Percentiles rank a stretch among this genome's conserved stretches.
These are phyloP conservation scores for Sipha flava DNA, from an alignment of 1,140 invertebrate genomes.

Conservation along the genomic window DNA sequence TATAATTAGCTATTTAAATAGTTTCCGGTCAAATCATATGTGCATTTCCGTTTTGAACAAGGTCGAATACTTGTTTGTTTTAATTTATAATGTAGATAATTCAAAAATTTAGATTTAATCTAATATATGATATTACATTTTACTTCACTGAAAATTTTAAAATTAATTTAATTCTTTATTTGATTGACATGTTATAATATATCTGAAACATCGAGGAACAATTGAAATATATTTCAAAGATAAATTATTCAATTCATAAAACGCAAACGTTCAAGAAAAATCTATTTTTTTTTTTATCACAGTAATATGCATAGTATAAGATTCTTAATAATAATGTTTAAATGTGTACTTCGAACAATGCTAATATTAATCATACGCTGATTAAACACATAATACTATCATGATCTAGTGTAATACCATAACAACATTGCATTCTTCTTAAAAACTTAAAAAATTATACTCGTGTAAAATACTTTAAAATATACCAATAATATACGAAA, in stretches of 20 bases:
- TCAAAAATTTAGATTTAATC: too few relatives aligned
- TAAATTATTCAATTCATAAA: background rate
- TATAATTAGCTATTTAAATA: background rate
- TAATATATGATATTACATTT: too few relatives aligned
- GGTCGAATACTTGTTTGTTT: background rate
- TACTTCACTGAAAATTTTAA: too few relatives aligned
- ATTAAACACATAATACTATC: background rate
- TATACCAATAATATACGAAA: background rate
- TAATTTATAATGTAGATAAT: background rate
- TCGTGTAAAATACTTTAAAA: background rate
- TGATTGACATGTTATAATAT: too few relatives aligned
- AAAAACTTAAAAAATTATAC: background rate
- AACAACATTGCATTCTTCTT: background rate
- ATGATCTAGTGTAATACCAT: background rate
- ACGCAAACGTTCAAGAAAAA: conserved; percentile 7
- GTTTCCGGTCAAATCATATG: background rate
- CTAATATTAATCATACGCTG: conserved; percentile 1
- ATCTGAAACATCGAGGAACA: background rate
- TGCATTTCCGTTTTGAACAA: background rate
- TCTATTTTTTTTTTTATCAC: background rate
- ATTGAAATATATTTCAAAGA: background rate
- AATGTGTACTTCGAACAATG: background rate
- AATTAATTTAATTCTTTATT: too few relatives aligned
- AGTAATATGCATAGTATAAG: background rate
- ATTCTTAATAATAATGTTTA: background rate